Base-by-base conservation (phyloP, 2,113 vertebrate species). In the Pomatostomus ruficeps region DNA sequence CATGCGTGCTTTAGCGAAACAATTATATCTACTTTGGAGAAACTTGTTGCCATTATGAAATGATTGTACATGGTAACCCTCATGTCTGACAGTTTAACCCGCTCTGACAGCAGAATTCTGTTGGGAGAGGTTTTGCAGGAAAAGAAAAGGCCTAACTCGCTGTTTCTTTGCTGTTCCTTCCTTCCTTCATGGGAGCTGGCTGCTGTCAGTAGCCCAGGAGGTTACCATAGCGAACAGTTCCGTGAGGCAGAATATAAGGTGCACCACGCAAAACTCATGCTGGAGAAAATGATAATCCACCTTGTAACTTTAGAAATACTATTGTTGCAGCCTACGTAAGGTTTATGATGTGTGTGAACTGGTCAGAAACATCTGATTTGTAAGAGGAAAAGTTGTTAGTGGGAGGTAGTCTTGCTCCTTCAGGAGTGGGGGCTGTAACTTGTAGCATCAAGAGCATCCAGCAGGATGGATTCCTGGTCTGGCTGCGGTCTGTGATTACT, bases 1-100 rank as follows among this genome's bases (percentile, higher is more conserved):
- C 61, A 35, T 31, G 93, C 16, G 61, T 54, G 77, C 82, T 91
- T 91, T 80, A 42, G 36, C 2, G 2, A 62, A 86, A 82, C 77
- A 88, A 94, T 95, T 78, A 52, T 31, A 63, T 77, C 70, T 75
- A 49, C 93, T 97, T 88, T 42, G 79, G 76, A 94, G 95, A 91
- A 91, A 94, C 96, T 89, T 95, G 88, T 94, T 92, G 92, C 76
- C 75, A 3, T 75, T 79, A 49, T 74, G 8, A 85, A 46, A 73
- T 62, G 71, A 54, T 62, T 76, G 88, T 87, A 70, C 75, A 5
- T 33, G 78, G 55, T 74, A 49, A 59, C 52, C 38, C 58, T 91
- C 70, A 4, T 38, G 40, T 79, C 91, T 72, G 76, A 45, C 58
- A 51, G 24, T 59, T 85, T 81, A 81, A 40, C 62, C 54, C 3